Evolutionary conservation across 1,140 invertebrate species (phyloP).

Genomic region (Drosophila baimaii): DNA sequence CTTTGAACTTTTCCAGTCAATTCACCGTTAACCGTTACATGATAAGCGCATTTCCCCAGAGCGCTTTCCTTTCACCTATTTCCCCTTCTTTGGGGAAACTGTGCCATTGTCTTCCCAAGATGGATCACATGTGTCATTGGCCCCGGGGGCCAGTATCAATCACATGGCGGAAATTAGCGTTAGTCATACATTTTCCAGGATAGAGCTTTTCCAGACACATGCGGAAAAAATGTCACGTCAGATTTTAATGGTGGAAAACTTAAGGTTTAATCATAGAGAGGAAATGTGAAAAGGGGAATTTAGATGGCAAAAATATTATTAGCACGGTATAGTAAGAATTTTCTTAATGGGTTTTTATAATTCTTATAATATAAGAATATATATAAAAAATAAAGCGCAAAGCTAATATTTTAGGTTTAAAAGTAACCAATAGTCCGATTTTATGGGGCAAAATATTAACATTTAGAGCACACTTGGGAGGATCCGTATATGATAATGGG

Average conservation of each 20-base stretch:
- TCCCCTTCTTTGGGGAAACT: not conserved
- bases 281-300: conserved; percentile 3
- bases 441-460: not conserved
- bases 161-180: conserved; percentile 74
- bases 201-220: conserved; percentile 12
- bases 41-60: conserved; percentile 41
- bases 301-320: no score
- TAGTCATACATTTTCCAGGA: conserved; percentile 47
- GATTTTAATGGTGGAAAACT: not conserved
- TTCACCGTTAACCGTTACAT: conserved; percentile 48
- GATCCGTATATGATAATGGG: not conserved
- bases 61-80: conserved; percentile 29
- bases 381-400: no score
- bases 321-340: no score
- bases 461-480: not conserved
- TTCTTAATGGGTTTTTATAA: no score
- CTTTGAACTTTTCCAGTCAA: conserved; percentile 52
- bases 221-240: conserved; percentile 40
- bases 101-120: conserved; percentile 42
- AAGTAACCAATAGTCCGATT: no score
- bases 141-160: conserved; percentile 29
- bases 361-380: no score
- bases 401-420: no score
- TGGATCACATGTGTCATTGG: conserved; percentile 72
- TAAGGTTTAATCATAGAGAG: not conserved